phyloP scores from a whole-genome alignment of 2,797 vertebrate species.

The Lepus townsendii region DNA sequence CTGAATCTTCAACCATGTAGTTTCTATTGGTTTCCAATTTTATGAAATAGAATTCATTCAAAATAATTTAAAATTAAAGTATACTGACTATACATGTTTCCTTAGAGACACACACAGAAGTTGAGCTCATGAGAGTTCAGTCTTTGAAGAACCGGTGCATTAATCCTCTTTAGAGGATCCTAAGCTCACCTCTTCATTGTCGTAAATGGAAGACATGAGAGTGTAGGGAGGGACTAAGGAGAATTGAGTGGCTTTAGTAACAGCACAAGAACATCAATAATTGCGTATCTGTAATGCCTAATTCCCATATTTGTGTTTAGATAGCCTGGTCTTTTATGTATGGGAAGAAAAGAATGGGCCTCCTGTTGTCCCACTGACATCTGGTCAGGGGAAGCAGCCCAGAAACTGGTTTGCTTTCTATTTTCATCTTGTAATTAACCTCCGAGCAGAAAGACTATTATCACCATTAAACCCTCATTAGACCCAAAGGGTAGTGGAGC shows the following conservation, averaged over 20 bases:
- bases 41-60: conserved; percentile 2
- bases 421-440: conserved; percentile 21
- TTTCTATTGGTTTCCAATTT: conserved; percentile 43
- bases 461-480: background rate
- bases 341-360: background rate
- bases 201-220: conserved; percentile 1
- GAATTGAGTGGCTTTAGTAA: background rate
- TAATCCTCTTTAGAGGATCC: background rate
- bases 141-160: conserved; percentile 35
- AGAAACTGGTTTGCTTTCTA: background rate
- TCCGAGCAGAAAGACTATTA: background rate
- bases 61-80: conserved; percentile 12
- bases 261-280: background rate
- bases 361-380: background rate
- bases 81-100: background rate
- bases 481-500: background rate
- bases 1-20: background rate
- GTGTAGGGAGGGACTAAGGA: background rate
- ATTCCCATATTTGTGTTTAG: background rate
- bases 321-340: background rate
- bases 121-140: conserved; percentile 15
- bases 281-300: background rate
- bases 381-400: background rate
- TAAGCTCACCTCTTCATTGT: background rate
- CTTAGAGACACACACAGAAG: background rate